These are phyloP conservation scores for Prietella phreatophila DNA, from an alignment of 2,113 vertebrate genomes.

Conservation along the genomic window DNA sequence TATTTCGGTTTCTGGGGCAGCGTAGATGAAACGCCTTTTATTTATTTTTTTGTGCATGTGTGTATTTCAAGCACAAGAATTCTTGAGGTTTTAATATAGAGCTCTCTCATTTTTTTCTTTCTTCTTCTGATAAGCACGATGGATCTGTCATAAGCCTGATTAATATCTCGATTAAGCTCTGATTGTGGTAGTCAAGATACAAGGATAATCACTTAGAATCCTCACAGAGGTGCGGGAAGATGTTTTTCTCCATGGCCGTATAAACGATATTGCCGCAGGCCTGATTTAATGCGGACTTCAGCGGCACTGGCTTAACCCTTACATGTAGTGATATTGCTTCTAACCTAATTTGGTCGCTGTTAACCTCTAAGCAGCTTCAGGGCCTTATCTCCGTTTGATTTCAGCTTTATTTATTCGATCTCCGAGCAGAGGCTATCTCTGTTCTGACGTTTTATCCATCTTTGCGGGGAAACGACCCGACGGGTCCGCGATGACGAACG, in stretches of 20 bases:
- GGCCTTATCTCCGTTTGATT: constrained; percentile 38
- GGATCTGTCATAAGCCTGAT: neutral
- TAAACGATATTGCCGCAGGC: constrained; percentile 26
- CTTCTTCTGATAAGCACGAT: neutral
- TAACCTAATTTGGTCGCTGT: constrained; percentile 46
- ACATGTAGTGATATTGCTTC: constrained; percentile 37
- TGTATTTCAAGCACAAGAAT: neutral
- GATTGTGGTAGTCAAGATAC: neutral
- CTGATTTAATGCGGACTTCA: constrained; percentile 16
- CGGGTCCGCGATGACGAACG: constrained; percentile 34
- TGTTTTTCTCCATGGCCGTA: constrained; percentile 3
- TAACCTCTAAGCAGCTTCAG: constrained; percentile 43
- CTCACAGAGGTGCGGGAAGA: neutral
- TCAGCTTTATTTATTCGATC: constrained; percentile 52
- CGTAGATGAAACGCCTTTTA: neutral
- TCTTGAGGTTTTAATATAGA: neutral
- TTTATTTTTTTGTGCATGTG: too few relatives aligned
- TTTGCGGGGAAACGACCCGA: neutral
- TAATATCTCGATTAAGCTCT: neutral
- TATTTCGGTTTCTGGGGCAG: constrained; percentile 16
- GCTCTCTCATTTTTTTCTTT: neutral
- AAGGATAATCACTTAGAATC: neutral
- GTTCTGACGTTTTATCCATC: constrained; percentile 51
- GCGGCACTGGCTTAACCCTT: constrained; percentile 23
- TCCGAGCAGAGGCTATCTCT: constrained; percentile 43